A percentile compares a stretch with the other conserved stretches of the same genome.
Conservation (phyloP, 2,888 invertebrate species). For the Nebria salina region DNA sequence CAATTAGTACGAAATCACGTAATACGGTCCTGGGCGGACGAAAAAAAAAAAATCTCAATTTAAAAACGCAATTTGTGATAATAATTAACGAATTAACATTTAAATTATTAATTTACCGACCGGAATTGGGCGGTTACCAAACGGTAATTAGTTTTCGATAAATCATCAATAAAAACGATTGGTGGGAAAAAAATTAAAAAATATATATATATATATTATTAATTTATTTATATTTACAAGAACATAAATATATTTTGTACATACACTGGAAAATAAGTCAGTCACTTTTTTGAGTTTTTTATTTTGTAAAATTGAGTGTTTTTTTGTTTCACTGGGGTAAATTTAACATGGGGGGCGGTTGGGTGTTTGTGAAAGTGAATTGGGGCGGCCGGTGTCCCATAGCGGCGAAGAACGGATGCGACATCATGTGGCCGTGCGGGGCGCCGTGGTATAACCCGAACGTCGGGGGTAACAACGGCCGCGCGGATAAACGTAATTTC, state of each 20-base stretch:
- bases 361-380: constrained; percentile 68
- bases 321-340: constrained; percentile 67
- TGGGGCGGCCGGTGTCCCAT: constrained; percentile 70
- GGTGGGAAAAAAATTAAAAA: neutral
- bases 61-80: constrained; percentile 64
- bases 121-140: constrained; percentile 11
- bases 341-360: constrained; percentile 68
- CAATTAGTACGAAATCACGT: too few species aligned
- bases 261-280: neutral
- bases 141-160: constrained; percentile 45
- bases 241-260: constrained; percentile 3
- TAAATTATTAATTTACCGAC: constrained; percentile 57
- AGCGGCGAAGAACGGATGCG: constrained; percentile 74
- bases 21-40: constrained; percentile 17
- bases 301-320: neutral
- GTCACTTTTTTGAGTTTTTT: neutral
- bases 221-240: neutral
- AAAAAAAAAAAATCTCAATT: constrained; percentile 59
- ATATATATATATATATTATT: neutral
- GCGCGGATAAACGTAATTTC: constrained; percentile 85
- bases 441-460: constrained; percentile 75
- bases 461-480: constrained; percentile 79
- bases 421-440: constrained; percentile 65
- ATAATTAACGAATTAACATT: constrained; percentile 66
- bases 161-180: constrained; percentile 31